A percentile compares a stretch with the other conserved stretches of the same genome.
phyloP scores from a whole-genome alignment of 2,888 invertebrate species.

The Aphidius colemani region DNA sequence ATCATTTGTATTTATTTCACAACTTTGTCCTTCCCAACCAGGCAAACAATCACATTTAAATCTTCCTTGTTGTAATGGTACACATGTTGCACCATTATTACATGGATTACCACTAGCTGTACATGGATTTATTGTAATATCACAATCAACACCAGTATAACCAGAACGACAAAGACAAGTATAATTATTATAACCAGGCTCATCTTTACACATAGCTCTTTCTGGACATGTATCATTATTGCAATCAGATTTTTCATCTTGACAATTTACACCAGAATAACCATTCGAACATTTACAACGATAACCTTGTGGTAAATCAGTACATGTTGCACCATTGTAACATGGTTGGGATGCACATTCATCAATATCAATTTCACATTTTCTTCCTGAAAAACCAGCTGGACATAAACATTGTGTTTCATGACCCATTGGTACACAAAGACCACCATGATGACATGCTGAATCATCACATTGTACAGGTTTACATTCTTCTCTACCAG shows the following conservation, averaged over 20 bases:
- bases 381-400: constrained; percentile 89
- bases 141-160: constrained; percentile 91
- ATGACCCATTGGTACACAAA: constrained; percentile 88
- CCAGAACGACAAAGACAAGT: constrained; percentile 94
- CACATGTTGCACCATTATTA: constrained; percentile 86
- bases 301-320: constrained; percentile 91
- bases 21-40: constrained; percentile 97
- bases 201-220: constrained; percentile 96
- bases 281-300: constrained; percentile 86
- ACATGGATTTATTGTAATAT: constrained; percentile 89
- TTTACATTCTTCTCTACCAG: constrained; percentile 84
- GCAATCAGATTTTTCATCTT: constrained; percentile 90
- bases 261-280: constrained; percentile 91
- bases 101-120: constrained; percentile 89
- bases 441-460: constrained; percentile 88
- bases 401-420: constrained; percentile 91
- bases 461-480: constrained; percentile 85
- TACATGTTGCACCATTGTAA: constrained; percentile 89
- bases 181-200: constrained; percentile 84
- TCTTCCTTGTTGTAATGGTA: constrained; percentile 87
- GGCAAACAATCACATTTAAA: constrained; percentile 94
- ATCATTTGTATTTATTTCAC: constrained; percentile 91
- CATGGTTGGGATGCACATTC: constrained; percentile 95
- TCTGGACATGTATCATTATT: constrained; percentile 90
- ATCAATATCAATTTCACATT: constrained; percentile 93